Conservation (phyloP, 2,888 invertebrate genomes). For the Drosophila suboccidentalis region DNA sequence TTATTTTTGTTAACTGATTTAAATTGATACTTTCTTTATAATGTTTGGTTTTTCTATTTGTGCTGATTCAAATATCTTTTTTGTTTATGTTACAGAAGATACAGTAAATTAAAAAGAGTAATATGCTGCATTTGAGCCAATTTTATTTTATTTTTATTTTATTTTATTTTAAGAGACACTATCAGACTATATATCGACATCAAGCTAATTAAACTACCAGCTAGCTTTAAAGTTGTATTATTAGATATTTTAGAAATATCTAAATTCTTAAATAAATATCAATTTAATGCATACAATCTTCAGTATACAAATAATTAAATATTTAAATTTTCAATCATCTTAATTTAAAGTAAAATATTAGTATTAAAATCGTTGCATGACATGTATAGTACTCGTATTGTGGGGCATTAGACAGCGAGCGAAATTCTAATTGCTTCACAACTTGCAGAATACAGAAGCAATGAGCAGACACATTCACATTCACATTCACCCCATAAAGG, state of each 20-base stretch:
- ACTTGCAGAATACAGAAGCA: conserved; percentile 26
- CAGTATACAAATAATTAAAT: neutral
- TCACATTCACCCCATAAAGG: conserved; percentile 66
- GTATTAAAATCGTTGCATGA: neutral
- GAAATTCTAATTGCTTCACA: conserved; percentile 42
- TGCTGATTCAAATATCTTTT: too few species aligned
- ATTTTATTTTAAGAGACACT: too few species aligned
- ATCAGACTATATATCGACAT: too few species aligned
- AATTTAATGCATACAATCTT: neutral
- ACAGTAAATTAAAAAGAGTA: too few species aligned
- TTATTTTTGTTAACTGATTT: too few species aligned
- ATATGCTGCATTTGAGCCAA: too few species aligned
- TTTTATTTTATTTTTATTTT: too few species aligned
- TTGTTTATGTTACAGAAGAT: too few species aligned
- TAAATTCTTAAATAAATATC: neutral
- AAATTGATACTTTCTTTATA: too few species aligned
- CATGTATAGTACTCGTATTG: neutral
- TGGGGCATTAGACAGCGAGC: conserved; percentile 7
- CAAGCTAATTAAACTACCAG: too few species aligned
- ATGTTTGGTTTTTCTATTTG: too few species aligned
- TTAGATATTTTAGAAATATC: neutral
- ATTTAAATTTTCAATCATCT: neutral
- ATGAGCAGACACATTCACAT: conserved; percentile 35
- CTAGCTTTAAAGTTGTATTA: too few species aligned
- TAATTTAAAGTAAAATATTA: neutral